Evolutionary conservation across 2,113 vertebrate species (phyloP), one percentile per base, ranked within the genome.

Genomic region (Tiliqua scincoides): DNA sequence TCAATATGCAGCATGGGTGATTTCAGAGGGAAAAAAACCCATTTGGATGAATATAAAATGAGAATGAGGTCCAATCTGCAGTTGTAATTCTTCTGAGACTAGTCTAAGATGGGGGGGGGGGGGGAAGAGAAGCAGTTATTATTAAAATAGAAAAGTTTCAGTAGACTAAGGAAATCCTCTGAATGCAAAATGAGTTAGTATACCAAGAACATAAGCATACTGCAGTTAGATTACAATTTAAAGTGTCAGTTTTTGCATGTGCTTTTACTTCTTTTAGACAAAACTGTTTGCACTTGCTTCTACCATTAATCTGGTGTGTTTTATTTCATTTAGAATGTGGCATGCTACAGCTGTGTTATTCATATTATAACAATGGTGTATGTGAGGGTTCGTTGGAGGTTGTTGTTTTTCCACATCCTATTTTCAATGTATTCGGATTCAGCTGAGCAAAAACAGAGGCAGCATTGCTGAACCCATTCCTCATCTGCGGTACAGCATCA

Each of bases 111-210:
- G 17, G 54, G 71, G 85, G 43, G 21, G 30, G n/a, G n/a, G n/a
- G n/a, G n/a, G n/a, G n/a, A n/a, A 35, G 75, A 93, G 77, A 7
- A 89, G 61, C 59, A 91, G 83, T 63, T 92, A 92, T 91, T 93
- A 91, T 91, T 93, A 82, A 30, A 10, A 78, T 21, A 30, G 63
- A 92, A 92, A 92, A 89, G 63, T 27, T 6, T 84, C 88, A 88
- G 35, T 74, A 88, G 70, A 73, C 20, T 25, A 18, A 79, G 4
- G 52, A 67, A 68, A 85, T 92, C 85, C 61, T 89, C 81, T 70
- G 68, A 91, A 90, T 85, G 54, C 87, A 88, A 90, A 94, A 92
- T 70, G 65, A 54, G 48, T 63, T 1, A 84, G 87, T 88, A 73
- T 8, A 23, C 87, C 83, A 89, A 57, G 67, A 27, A 72, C 87